phyloP scores from a whole-genome alignment of 2,113 vertebrate species.

The Hemicordylus capensis region DNA sequence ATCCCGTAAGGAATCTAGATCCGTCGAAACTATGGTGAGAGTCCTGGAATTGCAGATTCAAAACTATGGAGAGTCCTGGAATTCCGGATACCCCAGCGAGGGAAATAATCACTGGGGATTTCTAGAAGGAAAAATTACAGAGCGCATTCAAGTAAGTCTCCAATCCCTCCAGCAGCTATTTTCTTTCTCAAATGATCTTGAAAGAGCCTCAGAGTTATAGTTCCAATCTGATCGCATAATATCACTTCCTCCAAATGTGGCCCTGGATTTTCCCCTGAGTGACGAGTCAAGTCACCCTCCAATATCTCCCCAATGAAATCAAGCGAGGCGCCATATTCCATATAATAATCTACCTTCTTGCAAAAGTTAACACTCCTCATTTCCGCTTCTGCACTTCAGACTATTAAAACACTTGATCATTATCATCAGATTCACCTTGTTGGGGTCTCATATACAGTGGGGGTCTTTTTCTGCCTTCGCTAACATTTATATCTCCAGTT shows the following conservation, averaged over 20 bases:
- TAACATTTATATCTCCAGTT: constrained; percentile 42
- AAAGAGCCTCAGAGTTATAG: not conserved
- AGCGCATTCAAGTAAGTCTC: not conserved
- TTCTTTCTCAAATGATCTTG: not conserved
- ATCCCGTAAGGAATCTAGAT: not conserved
- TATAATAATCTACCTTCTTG: constrained; percentile 7
- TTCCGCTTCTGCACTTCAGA: constrained; percentile 34
- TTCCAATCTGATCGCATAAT: constrained; percentile 31
- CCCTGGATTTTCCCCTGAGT: constrained; percentile 1
- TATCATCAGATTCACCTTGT: constrained; percentile 45
- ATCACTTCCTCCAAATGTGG: not conserved
- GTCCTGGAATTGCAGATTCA: not conserved
- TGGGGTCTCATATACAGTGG: constrained; percentile 53
- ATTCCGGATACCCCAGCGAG: not conserved
- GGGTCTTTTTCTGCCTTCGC: constrained; percentile 48
- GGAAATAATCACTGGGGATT: not conserved
- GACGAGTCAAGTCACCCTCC: not conserved
- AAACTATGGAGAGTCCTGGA: not conserved
- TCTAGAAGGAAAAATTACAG: not conserved
- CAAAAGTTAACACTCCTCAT: constrained; percentile 39
- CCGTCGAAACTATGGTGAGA: not conserved
- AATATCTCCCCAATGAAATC: not conserved
- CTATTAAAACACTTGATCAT: constrained; percentile 43
- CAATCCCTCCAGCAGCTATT: not conserved
- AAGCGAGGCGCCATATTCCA: not conserved